These are phyloP conservation scores for Tortricodes alternella DNA, from an alignment of 2,888 invertebrate species.

Conservation along the genomic window DNA sequence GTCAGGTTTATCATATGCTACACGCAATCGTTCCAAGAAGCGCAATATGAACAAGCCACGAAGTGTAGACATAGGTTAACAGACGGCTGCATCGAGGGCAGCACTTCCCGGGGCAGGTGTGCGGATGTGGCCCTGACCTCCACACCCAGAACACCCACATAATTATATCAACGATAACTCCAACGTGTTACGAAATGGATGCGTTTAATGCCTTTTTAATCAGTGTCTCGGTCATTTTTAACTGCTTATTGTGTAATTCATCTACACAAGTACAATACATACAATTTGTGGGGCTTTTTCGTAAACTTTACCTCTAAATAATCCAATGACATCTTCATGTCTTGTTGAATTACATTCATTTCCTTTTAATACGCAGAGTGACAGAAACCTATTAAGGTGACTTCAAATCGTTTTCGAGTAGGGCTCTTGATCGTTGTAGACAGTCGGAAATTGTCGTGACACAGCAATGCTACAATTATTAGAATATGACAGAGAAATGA, in stretches of 20 bases:
- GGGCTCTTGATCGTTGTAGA: conserved; percentile 12
- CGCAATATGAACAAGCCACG: too few species aligned
- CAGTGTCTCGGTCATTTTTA: not conserved
- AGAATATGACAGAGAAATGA: not conserved
- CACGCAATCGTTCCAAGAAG: too few species aligned
- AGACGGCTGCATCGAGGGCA: conserved; percentile 54
- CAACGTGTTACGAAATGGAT: not conserved
- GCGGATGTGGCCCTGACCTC: conserved; percentile 55
- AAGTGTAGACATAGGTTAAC: too few species aligned
- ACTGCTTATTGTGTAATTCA: not conserved
- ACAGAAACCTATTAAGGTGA: conserved; percentile 26
- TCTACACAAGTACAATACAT: not conserved
- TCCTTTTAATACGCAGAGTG: conserved; percentile 18
- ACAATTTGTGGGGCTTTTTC: too few species aligned
- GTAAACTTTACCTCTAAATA: too few species aligned
- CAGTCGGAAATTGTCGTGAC: conserved; percentile 17
- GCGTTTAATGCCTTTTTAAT: conserved; percentile 12
- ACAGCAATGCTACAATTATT: not conserved
- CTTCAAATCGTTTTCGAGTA: conserved; percentile 23
- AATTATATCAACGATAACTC: conserved; percentile 11
- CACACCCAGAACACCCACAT: conserved; percentile 26
- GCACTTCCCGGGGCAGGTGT: conserved; percentile 59
- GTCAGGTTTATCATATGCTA: too few species aligned
- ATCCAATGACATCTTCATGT: not conserved
- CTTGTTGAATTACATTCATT: conserved; percentile 16